Evolutionary conservation across 2,113 vertebrate species (phyloP).

Genomic region (Cyprinus carpio): DNA sequence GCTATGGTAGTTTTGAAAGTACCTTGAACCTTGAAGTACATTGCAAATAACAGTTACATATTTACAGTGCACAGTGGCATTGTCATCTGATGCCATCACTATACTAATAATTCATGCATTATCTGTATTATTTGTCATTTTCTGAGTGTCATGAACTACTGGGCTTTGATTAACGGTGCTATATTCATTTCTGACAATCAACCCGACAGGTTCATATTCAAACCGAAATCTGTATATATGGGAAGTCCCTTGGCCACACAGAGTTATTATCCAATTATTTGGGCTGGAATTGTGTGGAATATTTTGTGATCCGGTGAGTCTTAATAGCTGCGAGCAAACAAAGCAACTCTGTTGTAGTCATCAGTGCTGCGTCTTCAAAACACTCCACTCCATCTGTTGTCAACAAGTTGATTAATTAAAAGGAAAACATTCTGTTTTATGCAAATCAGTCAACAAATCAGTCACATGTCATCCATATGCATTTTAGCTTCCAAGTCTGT

Average conservation of each 20-base stretch:
- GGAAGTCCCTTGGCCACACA: background rate
- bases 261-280: constrained; percentile 36
- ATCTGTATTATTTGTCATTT: background rate
- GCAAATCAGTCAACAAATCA: constrained; percentile 40
- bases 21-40: background rate
- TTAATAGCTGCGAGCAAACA: constrained; percentile 48
- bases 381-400: constrained; percentile 53
- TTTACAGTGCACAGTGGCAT: background rate
- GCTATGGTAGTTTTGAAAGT: background rate
- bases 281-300: constrained; percentile 40
- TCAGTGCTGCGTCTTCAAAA: constrained; percentile 44
- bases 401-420: constrained; percentile 52
- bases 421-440: constrained; percentile 51
- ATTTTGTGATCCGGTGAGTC: constrained; percentile 39
- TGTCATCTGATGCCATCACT: too few relatives aligned
- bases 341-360: constrained; percentile 38
- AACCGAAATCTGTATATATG: background rate
- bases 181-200: constrained; percentile 4
- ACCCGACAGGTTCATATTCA: background rate
- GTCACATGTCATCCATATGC: constrained; percentile 39
- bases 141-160: background rate
- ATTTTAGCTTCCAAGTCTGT: constrained; percentile 22
- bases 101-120: background rate
- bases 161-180: background rate
- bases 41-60: background rate